These are phyloP conservation scores for Ypsolopha sequella DNA, from an alignment of 2,888 invertebrate species.

Conservation along the genomic window DNA sequence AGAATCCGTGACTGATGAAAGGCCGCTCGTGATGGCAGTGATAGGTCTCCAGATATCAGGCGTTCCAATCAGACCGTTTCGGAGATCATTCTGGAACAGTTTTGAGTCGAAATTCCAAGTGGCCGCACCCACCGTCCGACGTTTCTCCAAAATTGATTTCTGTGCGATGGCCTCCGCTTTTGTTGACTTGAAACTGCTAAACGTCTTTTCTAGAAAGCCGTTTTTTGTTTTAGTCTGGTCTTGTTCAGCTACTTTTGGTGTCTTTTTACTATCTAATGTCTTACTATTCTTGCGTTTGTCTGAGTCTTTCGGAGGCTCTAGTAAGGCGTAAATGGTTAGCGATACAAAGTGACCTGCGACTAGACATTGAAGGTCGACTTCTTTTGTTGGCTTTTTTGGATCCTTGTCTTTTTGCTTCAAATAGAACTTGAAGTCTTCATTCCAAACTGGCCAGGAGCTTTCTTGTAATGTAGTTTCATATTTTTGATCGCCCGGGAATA, in stretches of 20 bases:
- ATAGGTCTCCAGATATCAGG: conserved; percentile 79
- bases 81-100: conserved; percentile 72
- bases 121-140: conserved; percentile 76
- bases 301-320: conserved; percentile 68
- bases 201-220: conserved; percentile 62
- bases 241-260: conserved; percentile 45
- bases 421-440: conserved; percentile 81
- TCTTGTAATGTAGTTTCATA: conserved; percentile 80
- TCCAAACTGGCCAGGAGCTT: conserved; percentile 85
- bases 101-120: conserved; percentile 77
- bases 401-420: conserved; percentile 68
- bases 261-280: conserved; percentile 40
- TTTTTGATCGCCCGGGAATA: conserved; percentile 82
- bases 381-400: conserved; percentile 45
- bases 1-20: conserved; percentile 56
- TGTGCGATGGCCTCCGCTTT: conserved; percentile 54
- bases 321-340: conserved; percentile 76
- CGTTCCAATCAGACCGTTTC: conserved; percentile 72
- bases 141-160: conserved; percentile 70
- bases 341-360: conserved; percentile 77
- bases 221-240: conserved; percentile 61
- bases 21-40: conserved; percentile 75
- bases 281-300: conserved; percentile 46
- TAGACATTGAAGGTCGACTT: conserved; percentile 65
- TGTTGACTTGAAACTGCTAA: conserved; percentile 52